Evolutionary conservation across 2,113 vertebrate species (phyloP), one percentile per base, ranked within the genome.

Genomic region (Guaruba guarouba): DNA sequence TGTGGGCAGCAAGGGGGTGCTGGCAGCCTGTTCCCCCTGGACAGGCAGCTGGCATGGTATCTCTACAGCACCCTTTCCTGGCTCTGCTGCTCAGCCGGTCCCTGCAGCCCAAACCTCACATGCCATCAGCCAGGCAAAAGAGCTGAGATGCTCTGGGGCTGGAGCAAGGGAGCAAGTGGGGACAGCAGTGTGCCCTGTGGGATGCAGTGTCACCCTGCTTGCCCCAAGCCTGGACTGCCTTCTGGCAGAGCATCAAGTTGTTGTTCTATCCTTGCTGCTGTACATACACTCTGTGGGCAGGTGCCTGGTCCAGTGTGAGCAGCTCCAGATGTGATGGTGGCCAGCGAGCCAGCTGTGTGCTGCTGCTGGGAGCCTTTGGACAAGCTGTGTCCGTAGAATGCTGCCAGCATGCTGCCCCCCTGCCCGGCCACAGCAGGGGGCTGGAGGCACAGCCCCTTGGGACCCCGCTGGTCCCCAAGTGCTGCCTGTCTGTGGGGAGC

Each of bases 171-270:
- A 61, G 39, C 3, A 49, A 22, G n/a, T 13, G 78, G 46, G 78
- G 51, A 75, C 75, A 79, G 48, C 52, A 51, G 44, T 4, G 4
- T 13, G 66, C 24, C 41, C 70, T 25, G 31, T 2, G 63, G n/a
- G 70, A 17, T 39, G 20, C 54, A 33, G 51, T 4, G 29, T 9
- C 55, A 59, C 3, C 10, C 10, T 2, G 0, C 0, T 14, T 31
- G 19, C 10, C 62, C 31, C 35, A 29, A 13, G 33, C 44, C 69
- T 66, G 31, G 3, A 29, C 18, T 28, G 31, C 22, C 51, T 54
- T 14, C 46, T 8, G 13, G 33, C 61, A 64, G 19, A 27, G 48
- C 2, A 10, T 29, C 67, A 46, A 9, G 9, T 4, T 24, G 2
- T 59, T 44, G 14, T 44, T 55, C 18, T 86, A 44, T 17, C 52